Evolutionary conservation across 2,113 vertebrate species (phyloP).

Genomic region (Dascyllus trimaculatus): DNA sequence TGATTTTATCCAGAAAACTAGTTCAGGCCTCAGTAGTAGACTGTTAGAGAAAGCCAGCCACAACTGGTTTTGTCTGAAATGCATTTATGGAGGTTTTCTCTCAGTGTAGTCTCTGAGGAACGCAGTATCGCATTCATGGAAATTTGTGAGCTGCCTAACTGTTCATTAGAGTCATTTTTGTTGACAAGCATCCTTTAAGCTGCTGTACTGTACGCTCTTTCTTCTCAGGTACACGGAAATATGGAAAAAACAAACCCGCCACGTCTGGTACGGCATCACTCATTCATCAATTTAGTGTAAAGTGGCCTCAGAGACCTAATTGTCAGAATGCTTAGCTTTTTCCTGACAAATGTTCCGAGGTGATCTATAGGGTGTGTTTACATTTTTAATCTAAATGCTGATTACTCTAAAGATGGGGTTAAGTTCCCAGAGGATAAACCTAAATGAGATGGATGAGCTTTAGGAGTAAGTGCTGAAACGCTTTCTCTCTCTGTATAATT

Average conservation of each 20-base stretch:
- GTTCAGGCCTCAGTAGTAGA: neutral
- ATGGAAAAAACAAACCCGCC: neutral
- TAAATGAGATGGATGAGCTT: slow-evolving; percentile 67
- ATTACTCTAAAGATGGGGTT: slow-evolving; percentile 47
- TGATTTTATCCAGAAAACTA: slow-evolving; percentile 9
- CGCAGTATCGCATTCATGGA: neutral
- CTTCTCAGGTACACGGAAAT: neutral
- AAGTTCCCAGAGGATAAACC: slow-evolving; percentile 34
- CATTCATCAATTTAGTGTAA: slow-evolving; percentile 35
- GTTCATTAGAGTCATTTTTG: slow-evolving; percentile 18
- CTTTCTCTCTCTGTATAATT: slow-evolving; percentile 40
- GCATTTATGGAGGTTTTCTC: neutral
- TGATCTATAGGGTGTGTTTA: slow-evolving; percentile 68
- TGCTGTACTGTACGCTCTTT: slow-evolving; percentile 1
- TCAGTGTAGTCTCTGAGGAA: neutral
- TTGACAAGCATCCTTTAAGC: neutral
- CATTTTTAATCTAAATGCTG: slow-evolving; percentile 78
- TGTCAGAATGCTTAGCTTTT: slow-evolving; percentile 62
- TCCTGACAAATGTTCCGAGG: slow-evolving; percentile 44
- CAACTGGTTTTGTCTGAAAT: neutral
- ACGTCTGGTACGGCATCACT: neutral
- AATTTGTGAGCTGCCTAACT: neutral
- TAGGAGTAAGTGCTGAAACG: slow-evolving; percentile 18
- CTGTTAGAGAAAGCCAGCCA: neutral
- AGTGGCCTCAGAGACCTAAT: slow-evolving; percentile 35